These are phyloP conservation scores for Furcula furcula DNA, from an alignment of 2,888 invertebrate genomes.

Conservation along the genomic window DNA sequence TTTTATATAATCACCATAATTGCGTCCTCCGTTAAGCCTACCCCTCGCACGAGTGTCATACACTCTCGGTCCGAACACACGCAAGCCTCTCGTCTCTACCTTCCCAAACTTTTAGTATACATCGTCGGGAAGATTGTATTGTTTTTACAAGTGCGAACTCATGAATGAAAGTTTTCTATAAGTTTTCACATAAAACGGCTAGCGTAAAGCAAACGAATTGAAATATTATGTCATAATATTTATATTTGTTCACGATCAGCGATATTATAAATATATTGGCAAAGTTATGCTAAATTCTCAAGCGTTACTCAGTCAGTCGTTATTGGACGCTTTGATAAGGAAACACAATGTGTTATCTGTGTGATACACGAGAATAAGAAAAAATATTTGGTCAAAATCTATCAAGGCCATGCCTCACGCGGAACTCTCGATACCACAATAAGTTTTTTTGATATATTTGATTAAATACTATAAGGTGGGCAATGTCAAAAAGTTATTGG, in stretches of 20 bases:
- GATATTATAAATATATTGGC: slow-evolving; percentile 22
- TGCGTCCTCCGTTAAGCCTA: slow-evolving; percentile 76
- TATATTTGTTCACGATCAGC: slow-evolving; percentile 19
- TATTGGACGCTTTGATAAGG: slow-evolving; percentile 53
- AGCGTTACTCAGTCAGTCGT: slow-evolving; percentile 31
- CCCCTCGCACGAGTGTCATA: slow-evolving; percentile 46
- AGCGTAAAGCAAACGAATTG: slow-evolving; percentile 13
- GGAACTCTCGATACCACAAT: slow-evolving; percentile 52
- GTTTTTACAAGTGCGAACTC: not conserved
- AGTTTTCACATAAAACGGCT: slow-evolving; percentile 17
- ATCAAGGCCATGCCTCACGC: slow-evolving; percentile 67
- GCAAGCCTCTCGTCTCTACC: slow-evolving; percentile 27
- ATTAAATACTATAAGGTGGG: slow-evolving; percentile 27
- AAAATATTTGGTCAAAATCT: slow-evolving; percentile 62
- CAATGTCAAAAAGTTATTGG: slow-evolving; percentile 65
- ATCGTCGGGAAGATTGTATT: no score
- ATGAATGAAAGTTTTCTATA: no score
- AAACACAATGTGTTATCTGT: slow-evolving; percentile 64
- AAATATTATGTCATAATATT: slow-evolving; percentile 21
- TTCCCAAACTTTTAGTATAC: slow-evolving; percentile 17
- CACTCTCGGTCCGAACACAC: slow-evolving; percentile 38
- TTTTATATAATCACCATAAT: slow-evolving; percentile 79
- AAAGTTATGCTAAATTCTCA: slow-evolving; percentile 21
- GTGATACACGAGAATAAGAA: slow-evolving; percentile 45
- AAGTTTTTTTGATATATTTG: slow-evolving; percentile 29